Conservation (phyloP, 2,113 vertebrate genomes). For the Crotalus tigris region DNA sequence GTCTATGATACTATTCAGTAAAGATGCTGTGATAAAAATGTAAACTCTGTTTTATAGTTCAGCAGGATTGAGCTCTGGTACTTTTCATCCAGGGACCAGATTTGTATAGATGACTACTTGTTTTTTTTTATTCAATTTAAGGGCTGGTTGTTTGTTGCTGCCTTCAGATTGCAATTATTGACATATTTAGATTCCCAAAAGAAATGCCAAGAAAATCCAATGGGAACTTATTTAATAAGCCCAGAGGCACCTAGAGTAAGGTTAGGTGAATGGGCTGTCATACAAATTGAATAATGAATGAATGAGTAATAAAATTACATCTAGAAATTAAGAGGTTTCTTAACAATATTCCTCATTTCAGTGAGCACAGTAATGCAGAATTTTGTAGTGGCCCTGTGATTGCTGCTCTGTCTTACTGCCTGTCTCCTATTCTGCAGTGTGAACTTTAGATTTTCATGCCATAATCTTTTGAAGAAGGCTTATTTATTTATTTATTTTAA, state of each 20-base stretch:
- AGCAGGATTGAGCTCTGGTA: not conserved
- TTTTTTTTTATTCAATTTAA: not conserved
- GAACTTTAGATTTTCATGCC: not conserved
- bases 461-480: accelerated
- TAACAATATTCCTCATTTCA: not conserved
- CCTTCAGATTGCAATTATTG: not conserved
- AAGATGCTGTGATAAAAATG: not conserved
- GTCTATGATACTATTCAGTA: not conserved
- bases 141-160: not conserved
- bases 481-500: not conserved
- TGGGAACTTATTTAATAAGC: not conserved
- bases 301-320: not conserved
- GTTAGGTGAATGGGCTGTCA: not conserved
- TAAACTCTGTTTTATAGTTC: not conserved
- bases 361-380: not conserved
- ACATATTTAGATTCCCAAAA: not conserved
- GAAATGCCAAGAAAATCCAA: not conserved
- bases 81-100: not conserved
- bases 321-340: not conserved
- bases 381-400: not conserved
- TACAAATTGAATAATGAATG: not conserved
- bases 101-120: not conserved
- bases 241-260: not conserved
- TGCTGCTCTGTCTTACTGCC: not conserved
- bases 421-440: not conserved